These are phyloP conservation scores for Drosophila acutilabella DNA, from an alignment of 2,888 invertebrate genomes.

Conservation along the genomic window DNA sequence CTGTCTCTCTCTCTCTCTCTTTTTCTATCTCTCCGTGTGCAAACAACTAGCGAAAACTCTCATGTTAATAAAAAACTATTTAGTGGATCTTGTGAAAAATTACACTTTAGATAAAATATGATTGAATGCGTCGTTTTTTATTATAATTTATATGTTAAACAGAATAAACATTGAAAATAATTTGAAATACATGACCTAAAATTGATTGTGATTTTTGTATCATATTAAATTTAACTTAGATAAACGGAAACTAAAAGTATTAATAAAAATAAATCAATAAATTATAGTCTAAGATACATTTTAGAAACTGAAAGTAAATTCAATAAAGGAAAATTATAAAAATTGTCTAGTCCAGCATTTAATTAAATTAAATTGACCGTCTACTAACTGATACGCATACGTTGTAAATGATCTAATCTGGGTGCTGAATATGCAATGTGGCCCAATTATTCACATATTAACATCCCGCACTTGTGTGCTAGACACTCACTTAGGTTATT, in stretches of 20 bases:
- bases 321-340: background rate
- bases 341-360: background rate
- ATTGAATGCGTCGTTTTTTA: background rate
- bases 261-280: background rate
- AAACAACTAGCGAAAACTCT: background rate
- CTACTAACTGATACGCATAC: background rate
- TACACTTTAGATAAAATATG: background rate
- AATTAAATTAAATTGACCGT: constrained; percentile 9
- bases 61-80: constrained; percentile 44
- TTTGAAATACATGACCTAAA: too few relatives aligned
- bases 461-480: background rate
- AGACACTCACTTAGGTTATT: constrained; percentile 18
- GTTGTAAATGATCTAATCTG: constrained; percentile 8
- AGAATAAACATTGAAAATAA: too few relatives aligned
- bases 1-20: constrained; percentile 1
- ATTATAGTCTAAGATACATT: background rate
- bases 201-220: too few relatives aligned
- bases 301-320: background rate
- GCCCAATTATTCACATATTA: constrained; percentile 18
- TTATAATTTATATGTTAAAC: background rate
- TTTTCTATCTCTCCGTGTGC: constrained; percentile 5
- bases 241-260: background rate
- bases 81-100: too few relatives aligned
- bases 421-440: constrained; percentile 7
- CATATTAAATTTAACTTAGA: too few relatives aligned